phyloP scores from a whole-genome alignment of 2,797 vertebrate species.

The Semaprochilodus insignis region DNA sequence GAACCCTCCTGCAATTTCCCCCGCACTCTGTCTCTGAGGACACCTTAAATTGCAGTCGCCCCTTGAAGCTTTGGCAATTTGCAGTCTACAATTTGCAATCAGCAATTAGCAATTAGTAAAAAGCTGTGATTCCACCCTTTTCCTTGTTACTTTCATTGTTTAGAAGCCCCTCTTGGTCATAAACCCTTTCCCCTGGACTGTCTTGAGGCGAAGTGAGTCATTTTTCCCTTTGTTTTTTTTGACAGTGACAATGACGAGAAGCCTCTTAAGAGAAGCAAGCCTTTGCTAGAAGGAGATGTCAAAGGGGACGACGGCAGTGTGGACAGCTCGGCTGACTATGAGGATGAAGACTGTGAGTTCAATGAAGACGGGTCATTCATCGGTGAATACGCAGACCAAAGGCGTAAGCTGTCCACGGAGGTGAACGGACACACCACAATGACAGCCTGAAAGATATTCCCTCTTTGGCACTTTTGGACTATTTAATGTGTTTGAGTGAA shows the following conservation, averaged over 20 bases:
- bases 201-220: constrained; percentile 8
- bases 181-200: constrained; percentile 1
- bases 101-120: constrained; percentile 73
- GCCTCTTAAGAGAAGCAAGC: constrained; percentile 84
- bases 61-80: constrained; percentile 77
- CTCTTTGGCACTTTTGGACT: constrained; percentile 24
- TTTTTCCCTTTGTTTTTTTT: constrained; percentile 56
- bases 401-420: constrained; percentile 77
- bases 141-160: constrained; percentile 49
- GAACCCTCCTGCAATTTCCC: constrained; percentile 73
- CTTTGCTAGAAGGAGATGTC: constrained; percentile 76
- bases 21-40: constrained; percentile 70
- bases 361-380: constrained; percentile 96
- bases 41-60: constrained; percentile 79
- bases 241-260: constrained; percentile 88
- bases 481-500: constrained; percentile 1
- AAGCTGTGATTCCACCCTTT: constrained; percentile 69
- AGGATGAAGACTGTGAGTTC: constrained; percentile 87
- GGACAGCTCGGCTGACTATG: constrained; percentile 87
- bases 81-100: constrained; percentile 64
- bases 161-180: constrained; percentile 73
- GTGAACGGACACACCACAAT: constrained; percentile 61
- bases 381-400: constrained; percentile 86
- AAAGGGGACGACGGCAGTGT: constrained; percentile 83
- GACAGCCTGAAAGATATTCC: constrained; percentile 32